phyloP scores from a whole-genome alignment of 2,888 invertebrate species.

The Brenthis daphne region DNA sequence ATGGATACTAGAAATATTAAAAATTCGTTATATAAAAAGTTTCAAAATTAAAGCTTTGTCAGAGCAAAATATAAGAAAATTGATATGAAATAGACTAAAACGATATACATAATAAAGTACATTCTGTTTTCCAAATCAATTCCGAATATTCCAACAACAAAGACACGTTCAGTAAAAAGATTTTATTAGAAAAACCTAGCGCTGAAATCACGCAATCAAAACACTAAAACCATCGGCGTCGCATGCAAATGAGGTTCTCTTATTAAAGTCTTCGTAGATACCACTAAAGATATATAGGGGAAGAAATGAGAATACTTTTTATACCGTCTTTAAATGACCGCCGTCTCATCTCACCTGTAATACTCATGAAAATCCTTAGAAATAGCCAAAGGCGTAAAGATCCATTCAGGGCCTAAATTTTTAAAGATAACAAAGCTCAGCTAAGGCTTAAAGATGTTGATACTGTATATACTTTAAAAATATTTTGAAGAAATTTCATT shows the following conservation, averaged over 20 bases:
- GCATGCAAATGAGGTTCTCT: slow-evolving; percentile 41
- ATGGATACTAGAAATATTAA: too few species aligned
- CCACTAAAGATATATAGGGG: slow-evolving; percentile 38
- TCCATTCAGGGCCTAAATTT: slow-evolving; percentile 49
- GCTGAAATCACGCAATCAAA: slow-evolving; percentile 32
- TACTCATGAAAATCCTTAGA: slow-evolving; percentile 38
- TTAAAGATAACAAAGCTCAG: slow-evolving; percentile 52
- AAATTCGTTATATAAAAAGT: too few species aligned
- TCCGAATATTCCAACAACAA: slow-evolving; percentile 1
- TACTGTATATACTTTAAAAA: slow-evolving; percentile 43
- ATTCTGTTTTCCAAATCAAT: neutral
- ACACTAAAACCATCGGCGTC: slow-evolving; percentile 35
- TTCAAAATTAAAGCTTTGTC: too few species aligned
- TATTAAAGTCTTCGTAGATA: slow-evolving; percentile 43
- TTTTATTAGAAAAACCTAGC: slow-evolving; percentile 30
- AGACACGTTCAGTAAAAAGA: slow-evolving; percentile 15
- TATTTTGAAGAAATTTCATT: slow-evolving; percentile 24
- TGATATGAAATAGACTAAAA: too few species aligned
- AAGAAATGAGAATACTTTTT: slow-evolving; percentile 40
- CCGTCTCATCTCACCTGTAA: slow-evolving; percentile 37
- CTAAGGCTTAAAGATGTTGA: slow-evolving; percentile 49
- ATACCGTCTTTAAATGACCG: slow-evolving; percentile 39
- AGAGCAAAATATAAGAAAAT: too few species aligned
- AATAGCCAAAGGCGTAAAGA: slow-evolving; percentile 41
- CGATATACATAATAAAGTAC: too few species aligned